Percentiles rank a stretch among this genome's conserved stretches.
Conservation (phyloP, 2,113 vertebrate species). For the Poeciliopsis turrubarensis region DNA sequence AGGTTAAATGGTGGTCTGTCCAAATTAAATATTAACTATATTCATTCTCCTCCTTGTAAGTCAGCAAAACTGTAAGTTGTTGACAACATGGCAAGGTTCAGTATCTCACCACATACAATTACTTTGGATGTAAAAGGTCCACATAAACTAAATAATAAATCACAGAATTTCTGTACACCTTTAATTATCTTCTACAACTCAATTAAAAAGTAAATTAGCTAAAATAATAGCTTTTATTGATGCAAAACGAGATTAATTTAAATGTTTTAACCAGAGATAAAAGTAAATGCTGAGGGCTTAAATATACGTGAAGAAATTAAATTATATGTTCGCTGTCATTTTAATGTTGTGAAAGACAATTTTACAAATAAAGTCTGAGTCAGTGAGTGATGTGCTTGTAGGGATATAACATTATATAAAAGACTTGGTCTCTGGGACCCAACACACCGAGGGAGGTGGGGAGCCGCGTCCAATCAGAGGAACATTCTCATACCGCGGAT, state of each 20-base stretch:
- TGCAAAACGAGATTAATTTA: background rate
- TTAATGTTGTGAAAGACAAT: no score
- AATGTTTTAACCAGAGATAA: no score
- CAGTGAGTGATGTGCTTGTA: constrained; percentile 11
- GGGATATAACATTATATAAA: constrained; percentile 54
- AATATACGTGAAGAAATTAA: background rate
- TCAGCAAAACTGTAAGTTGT: constrained; percentile 1
- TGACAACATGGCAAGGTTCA: constrained; percentile 26
- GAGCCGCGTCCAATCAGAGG: constrained; percentile 95
- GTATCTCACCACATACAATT: constrained; percentile 9
- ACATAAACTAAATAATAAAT: no score
- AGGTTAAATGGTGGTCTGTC: constrained; percentile 48
- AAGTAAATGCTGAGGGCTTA: background rate
- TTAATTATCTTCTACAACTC: no score
- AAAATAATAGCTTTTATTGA: no score
- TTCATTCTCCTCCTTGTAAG: constrained; percentile 42
- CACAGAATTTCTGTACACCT: no score
- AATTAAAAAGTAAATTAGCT: no score
- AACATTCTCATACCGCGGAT: constrained; percentile 93
- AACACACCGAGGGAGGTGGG: constrained; percentile 93
- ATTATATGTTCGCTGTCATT: background rate
- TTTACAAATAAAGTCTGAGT: background rate
- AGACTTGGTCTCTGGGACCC: constrained; percentile 62
- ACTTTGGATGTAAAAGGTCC: no score
- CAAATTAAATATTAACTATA: constrained; percentile 65